Conservation (phyloP, 2,888 invertebrate genomes). For the Archips xylosteana region DNA sequence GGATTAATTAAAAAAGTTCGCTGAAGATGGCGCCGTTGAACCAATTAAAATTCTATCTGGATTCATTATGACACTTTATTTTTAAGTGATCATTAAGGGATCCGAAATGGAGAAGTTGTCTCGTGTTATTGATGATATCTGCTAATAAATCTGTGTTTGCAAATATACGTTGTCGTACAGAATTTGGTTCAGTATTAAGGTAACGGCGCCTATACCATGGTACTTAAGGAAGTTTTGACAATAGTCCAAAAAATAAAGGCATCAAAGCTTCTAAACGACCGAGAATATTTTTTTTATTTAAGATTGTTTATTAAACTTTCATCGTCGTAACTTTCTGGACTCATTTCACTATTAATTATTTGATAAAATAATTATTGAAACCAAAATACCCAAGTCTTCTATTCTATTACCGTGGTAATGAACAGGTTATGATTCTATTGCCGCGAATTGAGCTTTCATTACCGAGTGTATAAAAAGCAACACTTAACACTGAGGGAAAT, state of each 20-base stretch:
- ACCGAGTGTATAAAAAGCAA: too few species aligned
- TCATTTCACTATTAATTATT: background rate
- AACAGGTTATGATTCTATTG: too few species aligned
- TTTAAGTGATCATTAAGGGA: conserved; percentile 67
- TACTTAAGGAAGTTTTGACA: too few species aligned
- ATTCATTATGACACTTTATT: conserved; percentile 76
- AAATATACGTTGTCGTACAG: background rate
- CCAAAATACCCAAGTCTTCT: background rate
- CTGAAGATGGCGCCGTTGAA: conserved; percentile 42
- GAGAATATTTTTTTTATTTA: background rate
- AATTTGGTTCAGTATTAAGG: background rate
- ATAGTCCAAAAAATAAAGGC: too few species aligned
- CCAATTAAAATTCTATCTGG: conserved; percentile 80
- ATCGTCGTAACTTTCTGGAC: too few species aligned
- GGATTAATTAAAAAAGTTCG: conserved; percentile 76
- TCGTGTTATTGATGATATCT: background rate
- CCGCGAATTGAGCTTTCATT: too few species aligned
- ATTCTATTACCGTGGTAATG: too few species aligned
- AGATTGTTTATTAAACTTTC: too few species aligned
- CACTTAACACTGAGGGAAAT: too few species aligned
- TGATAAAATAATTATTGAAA: background rate
- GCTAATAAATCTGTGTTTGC: background rate
- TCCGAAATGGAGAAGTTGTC: conserved; percentile 20
- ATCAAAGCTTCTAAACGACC: background rate
- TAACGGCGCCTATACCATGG: too few species aligned